phyloP scores from a whole-genome alignment of 2,888 invertebrate species.

The Heliconius cydno region DNA sequence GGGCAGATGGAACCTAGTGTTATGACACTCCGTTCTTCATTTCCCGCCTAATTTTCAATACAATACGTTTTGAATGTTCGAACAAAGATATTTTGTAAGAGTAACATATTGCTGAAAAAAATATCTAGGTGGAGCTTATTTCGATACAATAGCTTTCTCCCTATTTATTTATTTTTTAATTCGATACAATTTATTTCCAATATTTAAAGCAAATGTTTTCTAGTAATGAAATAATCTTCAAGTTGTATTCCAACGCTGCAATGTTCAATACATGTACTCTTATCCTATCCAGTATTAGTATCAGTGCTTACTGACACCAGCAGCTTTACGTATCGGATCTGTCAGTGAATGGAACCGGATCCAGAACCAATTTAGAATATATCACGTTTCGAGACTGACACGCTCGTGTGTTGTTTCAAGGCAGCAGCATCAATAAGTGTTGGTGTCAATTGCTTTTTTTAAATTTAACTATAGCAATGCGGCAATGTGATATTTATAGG shows the following conservation, averaged over 20 bases:
- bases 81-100: neutral
- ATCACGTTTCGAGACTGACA: conserved; percentile 19
- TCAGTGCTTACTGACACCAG: conserved; percentile 7
- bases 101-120: no score
- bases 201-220: neutral
- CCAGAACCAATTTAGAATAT: conserved; percentile 17
- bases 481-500: neutral
- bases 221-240: neutral
- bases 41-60: no score
- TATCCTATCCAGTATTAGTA: neutral
- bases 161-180: no score
- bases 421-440: neutral
- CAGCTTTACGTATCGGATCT: conserved; percentile 3
- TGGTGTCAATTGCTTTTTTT: neutral
- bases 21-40: no score
- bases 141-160: no score
- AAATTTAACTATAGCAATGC: neutral
- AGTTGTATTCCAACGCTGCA: neutral
- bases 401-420: conserved; percentile 1
- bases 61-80: no score
- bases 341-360: conserved; percentile 10
- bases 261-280: neutral
- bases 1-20: neutral
- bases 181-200: no score
- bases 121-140: no score